phyloP scores from a whole-genome alignment of 2,888 invertebrate species.

The Linnaemya tessellans region DNA sequence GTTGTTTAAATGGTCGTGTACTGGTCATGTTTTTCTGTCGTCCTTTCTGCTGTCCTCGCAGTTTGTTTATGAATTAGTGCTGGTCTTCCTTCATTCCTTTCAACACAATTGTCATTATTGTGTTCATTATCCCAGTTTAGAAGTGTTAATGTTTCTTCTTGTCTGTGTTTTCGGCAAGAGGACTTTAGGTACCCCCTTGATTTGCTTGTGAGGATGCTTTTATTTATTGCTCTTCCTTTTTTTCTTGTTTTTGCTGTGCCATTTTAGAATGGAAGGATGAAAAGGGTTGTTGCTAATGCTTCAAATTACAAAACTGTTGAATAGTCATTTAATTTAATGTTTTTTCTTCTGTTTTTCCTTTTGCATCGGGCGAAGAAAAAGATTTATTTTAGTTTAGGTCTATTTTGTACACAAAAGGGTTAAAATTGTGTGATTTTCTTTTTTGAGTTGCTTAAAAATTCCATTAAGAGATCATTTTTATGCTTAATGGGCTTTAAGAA shows the following conservation, averaged over 20 bases:
- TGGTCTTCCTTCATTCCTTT: conserved; percentile 57
- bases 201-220: conserved; percentile 59
- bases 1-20: conserved; percentile 72
- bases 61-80: conserved; percentile 36
- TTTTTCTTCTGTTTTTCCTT: conserved; percentile 40
- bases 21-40: conserved; percentile 62
- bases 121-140: conserved; percentile 70
- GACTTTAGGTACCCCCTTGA: conserved; percentile 61
- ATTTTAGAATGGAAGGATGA: neutral
- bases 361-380: no score
- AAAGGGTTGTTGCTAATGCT: conserved; percentile 80
- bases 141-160: conserved; percentile 63
- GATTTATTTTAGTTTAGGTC: no score
- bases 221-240: conserved; percentile 59
- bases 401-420: conserved; percentile 57
- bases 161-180: conserved; percentile 17
- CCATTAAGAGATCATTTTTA: conserved; percentile 69
- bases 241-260: neutral
- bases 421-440: conserved; percentile 51
- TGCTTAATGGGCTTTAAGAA: conserved; percentile 65
- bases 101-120: conserved; percentile 70
- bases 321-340: conserved; percentile 81
- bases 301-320: conserved; percentile 82
- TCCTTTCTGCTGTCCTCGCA: conserved; percentile 42
- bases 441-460: conserved; percentile 33